These are phyloP conservation scores for Nephila pilipes DNA, from an alignment of 1,140 invertebrate species.

Conservation along the genomic window DNA sequence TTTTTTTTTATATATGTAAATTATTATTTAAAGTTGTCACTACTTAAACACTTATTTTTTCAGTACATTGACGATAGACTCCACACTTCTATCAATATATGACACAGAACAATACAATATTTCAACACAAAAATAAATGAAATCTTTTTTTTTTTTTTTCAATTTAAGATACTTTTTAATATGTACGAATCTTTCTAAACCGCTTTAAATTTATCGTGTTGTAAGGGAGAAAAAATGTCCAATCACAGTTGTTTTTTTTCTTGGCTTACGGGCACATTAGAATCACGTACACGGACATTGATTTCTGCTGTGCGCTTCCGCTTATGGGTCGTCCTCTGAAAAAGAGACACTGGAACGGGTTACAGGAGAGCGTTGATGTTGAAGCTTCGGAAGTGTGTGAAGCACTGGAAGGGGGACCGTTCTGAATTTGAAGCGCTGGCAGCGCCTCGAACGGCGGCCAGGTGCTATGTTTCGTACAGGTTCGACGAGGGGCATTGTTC, in stretches of 20 bases:
- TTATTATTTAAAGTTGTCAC: too few species aligned
- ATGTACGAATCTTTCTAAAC: too few species aligned
- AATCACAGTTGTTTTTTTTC: neutral
- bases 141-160: too few species aligned
- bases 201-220: too few species aligned
- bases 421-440: neutral
- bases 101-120: too few species aligned
- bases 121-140: too few species aligned
- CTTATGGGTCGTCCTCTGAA: neutral
- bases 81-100: too few species aligned
- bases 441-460: constrained; percentile 34
- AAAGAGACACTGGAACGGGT: neutral
- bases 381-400: constrained; percentile 8
- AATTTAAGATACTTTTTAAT: too few species aligned
- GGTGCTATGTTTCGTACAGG: constrained; percentile 18
- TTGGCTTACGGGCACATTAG: neutral
- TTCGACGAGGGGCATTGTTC: neutral
- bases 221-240: too few species aligned
- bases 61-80: too few species aligned
- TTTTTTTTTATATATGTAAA: too few species aligned
- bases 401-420: neutral
- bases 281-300: constrained; percentile 25
- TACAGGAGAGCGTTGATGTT: neutral
- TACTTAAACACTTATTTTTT: too few species aligned
- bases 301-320: neutral